phyloP scores from a whole-genome alignment of 2,113 vertebrate species.

The Ciconia maguari region DNA sequence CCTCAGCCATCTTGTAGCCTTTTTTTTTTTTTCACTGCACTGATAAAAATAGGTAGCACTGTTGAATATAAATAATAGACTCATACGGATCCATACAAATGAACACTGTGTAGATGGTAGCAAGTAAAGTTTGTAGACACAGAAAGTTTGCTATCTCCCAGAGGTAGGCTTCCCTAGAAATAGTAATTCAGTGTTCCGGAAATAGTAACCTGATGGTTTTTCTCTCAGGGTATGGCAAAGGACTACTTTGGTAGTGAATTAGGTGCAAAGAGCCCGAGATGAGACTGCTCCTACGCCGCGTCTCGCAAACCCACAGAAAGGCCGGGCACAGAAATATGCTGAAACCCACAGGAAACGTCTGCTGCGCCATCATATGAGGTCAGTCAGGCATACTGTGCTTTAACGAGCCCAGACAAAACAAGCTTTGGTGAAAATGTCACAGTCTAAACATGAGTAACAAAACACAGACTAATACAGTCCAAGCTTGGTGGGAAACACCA shows the following conservation, averaged over 20 bases:
- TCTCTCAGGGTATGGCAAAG: neutral
- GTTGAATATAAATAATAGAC: neutral
- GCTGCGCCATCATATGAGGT: conserved; percentile 7
- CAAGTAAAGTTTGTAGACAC: neutral
- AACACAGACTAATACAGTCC: conserved; percentile 29
- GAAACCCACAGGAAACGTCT: conserved; percentile 30
- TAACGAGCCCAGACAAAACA: conserved; percentile 50
- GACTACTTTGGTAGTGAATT: neutral
- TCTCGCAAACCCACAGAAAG: neutral
- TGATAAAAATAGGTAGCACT: neutral
- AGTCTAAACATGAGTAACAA: conserved; percentile 42
- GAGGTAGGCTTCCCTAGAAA: neutral
- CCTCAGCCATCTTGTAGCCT: neutral
- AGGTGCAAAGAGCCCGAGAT: neutral
- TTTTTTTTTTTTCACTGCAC: neutral
- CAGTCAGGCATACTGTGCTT: conserved; percentile 25
- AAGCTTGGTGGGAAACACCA: conserved; percentile 5
- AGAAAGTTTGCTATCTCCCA: neutral
- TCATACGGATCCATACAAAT: neutral
- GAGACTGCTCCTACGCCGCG: fast-evolving
- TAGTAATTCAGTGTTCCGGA: neutral
- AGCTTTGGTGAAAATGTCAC: conserved; percentile 52
- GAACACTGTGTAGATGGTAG: neutral
- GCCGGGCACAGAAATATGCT: neutral
- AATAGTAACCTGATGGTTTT: neutral